phyloP scores from a whole-genome alignment of 2,113 vertebrate genomes.

The Stomatorhinus ivindoensis region DNA sequence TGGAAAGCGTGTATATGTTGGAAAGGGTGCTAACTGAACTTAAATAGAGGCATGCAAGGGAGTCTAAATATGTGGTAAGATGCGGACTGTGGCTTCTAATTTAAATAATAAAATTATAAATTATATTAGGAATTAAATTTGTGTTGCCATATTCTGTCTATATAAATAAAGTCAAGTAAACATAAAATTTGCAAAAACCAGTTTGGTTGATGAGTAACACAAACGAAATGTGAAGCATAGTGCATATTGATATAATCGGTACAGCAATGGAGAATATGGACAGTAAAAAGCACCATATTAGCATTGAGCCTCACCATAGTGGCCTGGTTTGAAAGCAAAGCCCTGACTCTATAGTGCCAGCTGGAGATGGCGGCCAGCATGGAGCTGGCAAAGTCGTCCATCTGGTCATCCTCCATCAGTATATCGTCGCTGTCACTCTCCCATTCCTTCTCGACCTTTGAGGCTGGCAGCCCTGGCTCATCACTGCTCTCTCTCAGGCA shows the following conservation, averaged over 20 bases:
- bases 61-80: not conserved
- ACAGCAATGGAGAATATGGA: not conserved
- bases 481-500: constrained; percentile 43
- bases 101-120: not conserved
- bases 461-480: constrained; percentile 36
- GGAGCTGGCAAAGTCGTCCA: constrained; percentile 74
- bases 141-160: not conserved
- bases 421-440: constrained; percentile 61
- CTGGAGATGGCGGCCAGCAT: constrained; percentile 75
- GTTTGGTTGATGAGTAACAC: not conserved
- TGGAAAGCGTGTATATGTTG: not conserved
- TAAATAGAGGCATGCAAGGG: not conserved
- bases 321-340: constrained; percentile 65
- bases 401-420: constrained; percentile 70
- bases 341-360: constrained; percentile 70
- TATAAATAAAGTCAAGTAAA: not conserved
- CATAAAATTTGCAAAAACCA: not conserved
- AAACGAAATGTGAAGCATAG: not conserved
- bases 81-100: not conserved
- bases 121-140: not conserved
- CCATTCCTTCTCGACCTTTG: constrained; percentile 35
- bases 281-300: not conserved
- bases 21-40: not conserved
- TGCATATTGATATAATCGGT: not conserved
- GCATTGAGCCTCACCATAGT: constrained; percentile 65